A percentile compares a stretch with the other conserved stretches of the same genome.
These are phyloP conservation scores for Ganaspis sp. DNA, from an alignment of 1,140 invertebrate species.

Conservation along the genomic window DNA sequence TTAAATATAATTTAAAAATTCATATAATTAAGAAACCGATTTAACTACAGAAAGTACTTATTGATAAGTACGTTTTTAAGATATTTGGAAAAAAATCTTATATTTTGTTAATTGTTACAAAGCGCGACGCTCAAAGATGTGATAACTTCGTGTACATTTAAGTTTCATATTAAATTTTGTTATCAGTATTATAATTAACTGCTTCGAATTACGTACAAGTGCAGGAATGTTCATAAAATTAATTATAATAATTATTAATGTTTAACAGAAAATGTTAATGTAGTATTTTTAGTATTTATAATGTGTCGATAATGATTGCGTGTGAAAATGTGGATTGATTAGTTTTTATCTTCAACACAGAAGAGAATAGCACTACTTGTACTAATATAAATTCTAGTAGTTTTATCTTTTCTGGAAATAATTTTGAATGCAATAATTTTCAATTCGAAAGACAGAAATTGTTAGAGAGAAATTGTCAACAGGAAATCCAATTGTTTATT, in stretches of 20 bases:
- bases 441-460: no score
- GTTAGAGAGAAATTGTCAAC: no score
- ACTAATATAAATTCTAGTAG: no score
- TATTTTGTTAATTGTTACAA: background rate
- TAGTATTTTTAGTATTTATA: background rate
- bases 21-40: background rate
- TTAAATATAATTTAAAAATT: no score
- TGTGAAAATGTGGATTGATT: no score
- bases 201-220: background rate
- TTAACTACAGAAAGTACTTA: background rate
- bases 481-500: no score
- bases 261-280: background rate
- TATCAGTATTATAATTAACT: background rate
- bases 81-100: background rate
- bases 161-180: no score
- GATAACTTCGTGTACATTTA: background rate
- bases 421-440: no score
- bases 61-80: background rate
- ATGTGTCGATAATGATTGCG: no score
- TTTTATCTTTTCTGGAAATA: no score
- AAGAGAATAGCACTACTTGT: no score
- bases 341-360: no score
- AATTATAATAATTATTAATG: background rate
- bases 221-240: background rate
- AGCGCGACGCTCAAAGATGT: constrained; percentile 20